phyloP scores from a whole-genome alignment of 2,113 vertebrate genomes.

The Corapipo altera region DNA sequence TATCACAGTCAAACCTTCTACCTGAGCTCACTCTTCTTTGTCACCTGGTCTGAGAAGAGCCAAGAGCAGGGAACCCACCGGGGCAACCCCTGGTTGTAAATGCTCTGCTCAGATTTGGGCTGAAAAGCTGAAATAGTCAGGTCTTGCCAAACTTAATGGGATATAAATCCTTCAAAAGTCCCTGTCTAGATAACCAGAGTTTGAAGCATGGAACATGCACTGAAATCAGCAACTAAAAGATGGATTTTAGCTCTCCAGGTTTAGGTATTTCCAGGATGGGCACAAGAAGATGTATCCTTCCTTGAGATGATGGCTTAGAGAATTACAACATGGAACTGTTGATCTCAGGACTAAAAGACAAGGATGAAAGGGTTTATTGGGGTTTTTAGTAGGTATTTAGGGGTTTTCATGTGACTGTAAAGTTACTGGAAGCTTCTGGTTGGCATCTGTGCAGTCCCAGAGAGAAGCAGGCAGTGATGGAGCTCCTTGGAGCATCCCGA shows the following conservation, averaged over 20 bases:
- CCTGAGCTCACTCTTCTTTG: not conserved
- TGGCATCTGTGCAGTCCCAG: not conserved
- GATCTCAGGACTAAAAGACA: fast-evolving
- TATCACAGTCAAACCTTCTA: fast-evolving
- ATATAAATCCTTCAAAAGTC: not conserved
- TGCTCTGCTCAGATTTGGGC: not conserved
- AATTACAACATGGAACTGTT: fast-evolving
- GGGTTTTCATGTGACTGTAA: too few species aligned
- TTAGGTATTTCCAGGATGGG: not conserved
- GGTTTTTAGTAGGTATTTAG: not conserved
- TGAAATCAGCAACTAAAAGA: not conserved
- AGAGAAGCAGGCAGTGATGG: not conserved
- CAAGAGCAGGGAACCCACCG: not conserved
- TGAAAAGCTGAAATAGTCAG: not conserved
- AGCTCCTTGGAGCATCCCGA: not conserved
- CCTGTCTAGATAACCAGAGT: fast-evolving
- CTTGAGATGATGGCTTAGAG: not conserved
- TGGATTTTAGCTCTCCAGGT: not conserved
- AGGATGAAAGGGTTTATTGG: not conserved
- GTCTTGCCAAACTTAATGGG: not conserved
- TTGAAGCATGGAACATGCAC: not conserved
- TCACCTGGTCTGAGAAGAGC: not conserved
- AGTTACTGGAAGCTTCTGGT: not conserved
- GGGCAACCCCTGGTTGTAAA: fast-evolving
- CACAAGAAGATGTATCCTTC: not conserved